phyloP scores from a whole-genome alignment of 2,797 vertebrate genomes.

The Notamacropus eugenii region DNA sequence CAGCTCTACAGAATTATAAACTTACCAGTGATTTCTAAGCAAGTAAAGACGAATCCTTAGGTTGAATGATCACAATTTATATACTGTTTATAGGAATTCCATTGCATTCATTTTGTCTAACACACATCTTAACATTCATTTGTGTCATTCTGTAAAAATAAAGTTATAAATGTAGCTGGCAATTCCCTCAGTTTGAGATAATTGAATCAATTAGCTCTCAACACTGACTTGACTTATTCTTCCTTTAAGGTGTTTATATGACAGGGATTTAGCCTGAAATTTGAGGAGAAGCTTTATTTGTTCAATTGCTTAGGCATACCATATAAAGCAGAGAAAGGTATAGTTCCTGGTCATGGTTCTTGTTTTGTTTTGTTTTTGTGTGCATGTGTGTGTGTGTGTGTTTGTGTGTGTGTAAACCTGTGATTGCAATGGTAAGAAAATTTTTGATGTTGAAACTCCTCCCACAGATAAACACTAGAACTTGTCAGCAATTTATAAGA shows the following conservation, averaged over 20 bases:
- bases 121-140: not conserved
- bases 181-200: not conserved
- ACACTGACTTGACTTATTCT: not conserved
- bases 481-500: not conserved
- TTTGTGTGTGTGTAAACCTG: not conserved
- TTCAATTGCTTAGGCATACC: not conserved
- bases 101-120: not conserved
- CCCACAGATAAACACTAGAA: not conserved
- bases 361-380: not conserved
- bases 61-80: not conserved
- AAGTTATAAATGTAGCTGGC: not conserved
- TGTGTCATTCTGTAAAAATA: not conserved
- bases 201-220: not conserved
- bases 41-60: not conserved
- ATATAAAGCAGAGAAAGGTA: not conserved
- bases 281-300: not conserved
- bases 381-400: no score
- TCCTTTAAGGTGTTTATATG: not conserved
- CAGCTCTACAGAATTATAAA: not conserved
- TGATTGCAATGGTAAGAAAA: not conserved
- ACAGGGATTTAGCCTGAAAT: constrained; percentile 23
- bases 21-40: not conserved
- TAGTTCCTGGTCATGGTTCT: not conserved
- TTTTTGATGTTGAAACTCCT: not conserved
- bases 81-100: constrained; percentile 12